Evolutionary conservation across 2,113 vertebrate genomes (phyloP).

Genomic region (Phalacrocorax carbo): DNA sequence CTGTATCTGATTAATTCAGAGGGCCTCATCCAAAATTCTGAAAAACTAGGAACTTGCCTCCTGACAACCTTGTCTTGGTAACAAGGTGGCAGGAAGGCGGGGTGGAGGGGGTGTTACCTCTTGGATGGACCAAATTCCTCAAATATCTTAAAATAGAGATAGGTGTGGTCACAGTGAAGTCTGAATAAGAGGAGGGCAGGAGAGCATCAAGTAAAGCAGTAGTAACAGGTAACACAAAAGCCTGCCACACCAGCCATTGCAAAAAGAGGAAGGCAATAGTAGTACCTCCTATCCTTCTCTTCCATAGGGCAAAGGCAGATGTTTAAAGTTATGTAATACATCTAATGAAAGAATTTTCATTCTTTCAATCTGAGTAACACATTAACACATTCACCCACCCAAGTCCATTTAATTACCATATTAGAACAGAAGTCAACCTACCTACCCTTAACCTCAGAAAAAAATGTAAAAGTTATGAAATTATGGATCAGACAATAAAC

Average conservation of each 20-base stretch:
- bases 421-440: not conserved
- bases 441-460: not conserved
- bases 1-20: not conserved
- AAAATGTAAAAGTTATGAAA: not conserved
- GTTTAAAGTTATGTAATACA: not conserved
- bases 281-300: not conserved
- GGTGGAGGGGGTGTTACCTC: rapidly evolving
- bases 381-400: not conserved
- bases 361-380: not conserved
- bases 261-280: not conserved
- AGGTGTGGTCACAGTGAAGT: not conserved
- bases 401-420: not conserved
- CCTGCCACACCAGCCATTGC: not conserved
- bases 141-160: not conserved
- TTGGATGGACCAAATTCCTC: not conserved
- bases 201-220: not conserved
- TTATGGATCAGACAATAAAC: not conserved
- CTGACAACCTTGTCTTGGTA: not conserved
- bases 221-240: not conserved
- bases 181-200: not conserved
- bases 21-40: not conserved
- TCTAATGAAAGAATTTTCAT: not conserved
- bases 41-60: not conserved
- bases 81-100: rapidly evolving
- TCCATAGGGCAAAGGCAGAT: not conserved